Evolutionary conservation across 92 coral and sea anemone genomes (phyloP).

Genomic region (Epizoanthus ramosus): DNA sequence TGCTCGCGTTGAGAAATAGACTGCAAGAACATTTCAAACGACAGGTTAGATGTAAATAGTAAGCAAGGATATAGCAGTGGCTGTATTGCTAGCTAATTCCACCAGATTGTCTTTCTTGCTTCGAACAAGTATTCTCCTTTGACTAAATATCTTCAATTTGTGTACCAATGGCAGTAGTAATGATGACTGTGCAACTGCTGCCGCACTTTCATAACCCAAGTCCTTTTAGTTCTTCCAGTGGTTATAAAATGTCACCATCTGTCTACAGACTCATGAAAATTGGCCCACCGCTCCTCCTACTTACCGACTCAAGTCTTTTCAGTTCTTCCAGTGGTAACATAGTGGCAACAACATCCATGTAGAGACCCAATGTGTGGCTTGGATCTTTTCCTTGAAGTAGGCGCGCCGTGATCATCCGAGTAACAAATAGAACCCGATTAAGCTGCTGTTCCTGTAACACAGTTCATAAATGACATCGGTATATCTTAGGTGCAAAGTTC

Average conservation of each 20-base stretch:
- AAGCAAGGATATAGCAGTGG: neutral
- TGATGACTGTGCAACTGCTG: too few species aligned
- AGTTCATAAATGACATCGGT: neutral
- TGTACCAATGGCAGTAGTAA: too few species aligned
- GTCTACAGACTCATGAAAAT: too few species aligned
- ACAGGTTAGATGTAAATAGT: neutral
- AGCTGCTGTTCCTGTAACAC: constrained; percentile 72
- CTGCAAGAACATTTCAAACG: constrained; percentile 38
- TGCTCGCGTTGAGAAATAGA: constrained; percentile 59
- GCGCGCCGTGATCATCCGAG: constrained; percentile 87
- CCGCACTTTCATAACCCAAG: too few species aligned
- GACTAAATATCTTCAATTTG: too few species aligned
- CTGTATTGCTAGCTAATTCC: neutral
- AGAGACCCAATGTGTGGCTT: constrained; percentile 60
- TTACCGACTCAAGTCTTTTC: constrained; percentile 68
- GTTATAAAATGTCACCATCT: too few species aligned
- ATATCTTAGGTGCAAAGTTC: neutral
- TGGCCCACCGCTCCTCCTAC: neutral
- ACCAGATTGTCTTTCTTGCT: too few species aligned
- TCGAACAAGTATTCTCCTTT: too few species aligned
- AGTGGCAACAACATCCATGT: constrained; percentile 74
- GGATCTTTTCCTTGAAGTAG: constrained; percentile 71
- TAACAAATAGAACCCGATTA: constrained; percentile 68
- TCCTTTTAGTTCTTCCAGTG: too few species aligned
- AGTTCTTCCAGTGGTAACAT: constrained; percentile 65